Evolutionary conservation across 2,888 invertebrate species (phyloP).

Genomic region (Listrodromus nycthemerus): DNA sequence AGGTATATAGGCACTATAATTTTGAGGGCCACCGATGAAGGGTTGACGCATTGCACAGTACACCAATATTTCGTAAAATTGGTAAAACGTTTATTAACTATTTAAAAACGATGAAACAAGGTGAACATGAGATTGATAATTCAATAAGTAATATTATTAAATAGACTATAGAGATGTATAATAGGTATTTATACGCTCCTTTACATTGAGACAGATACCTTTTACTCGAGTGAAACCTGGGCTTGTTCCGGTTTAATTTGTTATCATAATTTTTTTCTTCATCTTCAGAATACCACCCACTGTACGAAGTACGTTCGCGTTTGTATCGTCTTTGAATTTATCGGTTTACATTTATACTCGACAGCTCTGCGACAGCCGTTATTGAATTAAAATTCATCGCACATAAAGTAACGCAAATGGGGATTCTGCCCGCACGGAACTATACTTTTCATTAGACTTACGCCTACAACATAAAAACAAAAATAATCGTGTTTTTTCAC

Average conservation of each 20-base stretch:
- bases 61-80: constrained; percentile 77
- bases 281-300: constrained; percentile 72
- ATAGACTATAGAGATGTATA: constrained; percentile 84
- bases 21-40: too few species aligned
- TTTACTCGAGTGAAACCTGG: constrained; percentile 73
- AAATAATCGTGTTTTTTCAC: constrained; percentile 47
- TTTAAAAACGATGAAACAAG: constrained; percentile 84
- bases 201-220: constrained; percentile 78
- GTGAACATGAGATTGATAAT: constrained; percentile 84
- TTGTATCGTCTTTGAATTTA: constrained; percentile 55
- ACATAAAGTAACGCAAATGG: constrained; percentile 58
- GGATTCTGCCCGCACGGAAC: constrained; percentile 35
- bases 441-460: constrained; percentile 43
- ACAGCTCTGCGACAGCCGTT: constrained; percentile 66
- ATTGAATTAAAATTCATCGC: constrained; percentile 59
- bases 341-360: constrained; percentile 64
- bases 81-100: constrained; percentile 84
- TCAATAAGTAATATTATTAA: constrained; percentile 84
- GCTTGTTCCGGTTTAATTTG: constrained; percentile 40
- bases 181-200: constrained; percentile 79
- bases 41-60: too few species aligned
- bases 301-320: constrained; percentile 62
- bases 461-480: constrained; percentile 54
- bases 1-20: neutral
- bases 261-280: constrained; percentile 27